A percentile compares a stretch with the other conserved stretches of the same genome.
Evolutionary conservation across 2,797 vertebrate species (phyloP).

Genomic region (Pseudochromis fuscus): DNA sequence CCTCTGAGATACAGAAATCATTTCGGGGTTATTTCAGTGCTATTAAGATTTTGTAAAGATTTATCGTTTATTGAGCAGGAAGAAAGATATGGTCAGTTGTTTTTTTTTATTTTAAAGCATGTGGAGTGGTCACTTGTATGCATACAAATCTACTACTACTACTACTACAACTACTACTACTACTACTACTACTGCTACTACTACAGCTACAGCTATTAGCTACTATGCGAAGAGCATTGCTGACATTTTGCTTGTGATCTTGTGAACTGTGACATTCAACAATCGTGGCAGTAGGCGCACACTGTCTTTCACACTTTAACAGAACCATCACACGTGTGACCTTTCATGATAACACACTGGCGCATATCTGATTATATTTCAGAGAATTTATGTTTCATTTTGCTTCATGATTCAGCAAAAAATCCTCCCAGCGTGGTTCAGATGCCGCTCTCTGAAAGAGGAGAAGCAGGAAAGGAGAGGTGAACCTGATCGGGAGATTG

Average conservation of each 20-base stretch:
- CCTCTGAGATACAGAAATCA: too few species aligned
- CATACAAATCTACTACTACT: background rate
- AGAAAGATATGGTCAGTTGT: too few species aligned
- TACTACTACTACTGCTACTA: too few species aligned
- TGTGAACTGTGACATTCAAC: slow-evolving; percentile 67
- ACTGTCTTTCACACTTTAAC: slow-evolving; percentile 18
- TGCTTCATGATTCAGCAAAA: background rate
- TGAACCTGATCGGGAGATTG: slow-evolving; percentile 53
- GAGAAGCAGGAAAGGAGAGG: slow-evolving; percentile 39
- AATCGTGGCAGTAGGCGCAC: slow-evolving; percentile 1
- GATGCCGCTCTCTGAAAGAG: slow-evolving; percentile 33
- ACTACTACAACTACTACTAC: too few species aligned
- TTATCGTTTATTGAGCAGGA: too few species aligned
- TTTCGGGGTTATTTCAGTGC: too few species aligned
- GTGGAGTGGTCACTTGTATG: too few species aligned
- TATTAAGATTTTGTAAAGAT: too few species aligned
- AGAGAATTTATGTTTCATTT: background rate
- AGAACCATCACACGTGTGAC: slow-evolving; percentile 47
- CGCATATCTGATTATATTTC: background rate
- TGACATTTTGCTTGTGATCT: slow-evolving; percentile 61
- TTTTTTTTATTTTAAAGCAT: too few species aligned
- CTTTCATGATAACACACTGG: slow-evolving; percentile 37
- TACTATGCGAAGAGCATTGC: background rate
- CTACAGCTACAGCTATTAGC: background rate
- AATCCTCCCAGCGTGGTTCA: slow-evolving; percentile 11